Evolutionary conservation across 2,113 vertebrate genomes (phyloP), one percentile per base, ranked within the genome.

Genomic region (Mionectes macconnelli): DNA sequence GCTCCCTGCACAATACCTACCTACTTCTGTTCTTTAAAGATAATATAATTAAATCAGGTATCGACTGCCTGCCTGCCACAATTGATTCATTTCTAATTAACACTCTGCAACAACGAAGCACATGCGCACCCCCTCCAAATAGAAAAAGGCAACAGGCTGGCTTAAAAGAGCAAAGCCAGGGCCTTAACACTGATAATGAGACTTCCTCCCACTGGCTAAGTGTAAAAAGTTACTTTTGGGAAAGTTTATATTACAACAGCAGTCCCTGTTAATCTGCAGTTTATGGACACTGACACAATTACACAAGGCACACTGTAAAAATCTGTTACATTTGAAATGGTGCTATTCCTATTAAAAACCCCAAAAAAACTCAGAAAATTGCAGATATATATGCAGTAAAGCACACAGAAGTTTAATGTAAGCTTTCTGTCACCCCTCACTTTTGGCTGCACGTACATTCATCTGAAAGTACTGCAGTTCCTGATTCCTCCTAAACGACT

Each of bases 41-140:
- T 64, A 93, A 93, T 83, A 53, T 22, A 79, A 96, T 95, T 95
- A 95, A 96, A 94, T 57, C 83, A 60, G n/a, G 30, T 89, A 87
- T 90, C 0, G 27, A 83, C 39, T 94, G 35, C 69, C 95, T 87
- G 70, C 67, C 64, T 78, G 62, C 68, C 68, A 74, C 2, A 4
- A 40, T 50, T 93, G 87, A 97, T 70, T 97, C 16, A 70, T 79
- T 92, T 96, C 89, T 93, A 95, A 97, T 97, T 96, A 98, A 97
- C 35, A 55, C 20, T 52, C 37, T 83, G 57, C 72, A 90, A 77
- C 47, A 77, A 63, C 13, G 35, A 49, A 76, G 49, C 31, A 33
- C 24, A 53, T 7, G 31, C 0, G 49, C 12, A 25, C 16, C 8
- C 49, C 4, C 8, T 12, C 47, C 12, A 52, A 19, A 6, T 5